Conservation (phyloP, 2,797 vertebrate genomes). For the Acanthurus leucopareius region DNA sequence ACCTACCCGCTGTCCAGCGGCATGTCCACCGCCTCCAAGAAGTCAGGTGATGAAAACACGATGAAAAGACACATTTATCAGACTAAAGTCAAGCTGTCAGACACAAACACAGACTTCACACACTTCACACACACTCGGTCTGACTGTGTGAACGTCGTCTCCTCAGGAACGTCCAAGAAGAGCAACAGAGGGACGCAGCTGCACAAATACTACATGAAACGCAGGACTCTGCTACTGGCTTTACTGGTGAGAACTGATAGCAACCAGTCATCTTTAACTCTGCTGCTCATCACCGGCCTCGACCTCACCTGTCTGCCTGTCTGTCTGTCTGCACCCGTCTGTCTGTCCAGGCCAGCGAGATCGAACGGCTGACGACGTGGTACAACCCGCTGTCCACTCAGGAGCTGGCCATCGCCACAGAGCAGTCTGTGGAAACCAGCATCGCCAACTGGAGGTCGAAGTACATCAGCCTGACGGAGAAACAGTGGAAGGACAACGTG, state of each 20-base stretch:
- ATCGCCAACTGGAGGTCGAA: conserved; percentile 98
- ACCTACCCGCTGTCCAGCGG: conserved; percentile 97
- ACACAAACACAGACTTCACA: background rate
- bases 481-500: conserved; percentile 98
- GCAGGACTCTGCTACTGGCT: conserved; percentile 92
- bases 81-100: too few relatives aligned
- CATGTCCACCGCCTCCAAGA: conserved; percentile 98
- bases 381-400: conserved; percentile 96
- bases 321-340: too few relatives aligned
- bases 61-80: background rate
- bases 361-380: conserved; percentile 96
- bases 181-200: conserved; percentile 96
- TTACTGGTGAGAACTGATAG: conserved; percentile 86
- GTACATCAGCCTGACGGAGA: conserved; percentile 95
- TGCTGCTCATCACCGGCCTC: background rate
- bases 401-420: conserved; percentile 90
- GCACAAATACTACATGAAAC: conserved; percentile 99
- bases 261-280: too few relatives aligned
- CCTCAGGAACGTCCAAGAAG: conserved; percentile 94
- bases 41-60: conserved; percentile 87
- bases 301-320: too few relatives aligned
- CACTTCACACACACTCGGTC: background rate
- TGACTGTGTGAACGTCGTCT: background rate
- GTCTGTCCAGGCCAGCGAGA: conserved; percentile 92
- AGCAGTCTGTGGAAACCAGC: conserved; percentile 95